These are phyloP conservation scores for Acleris laterana DNA, from an alignment of 2,888 invertebrate species.

Conservation along the genomic window DNA sequence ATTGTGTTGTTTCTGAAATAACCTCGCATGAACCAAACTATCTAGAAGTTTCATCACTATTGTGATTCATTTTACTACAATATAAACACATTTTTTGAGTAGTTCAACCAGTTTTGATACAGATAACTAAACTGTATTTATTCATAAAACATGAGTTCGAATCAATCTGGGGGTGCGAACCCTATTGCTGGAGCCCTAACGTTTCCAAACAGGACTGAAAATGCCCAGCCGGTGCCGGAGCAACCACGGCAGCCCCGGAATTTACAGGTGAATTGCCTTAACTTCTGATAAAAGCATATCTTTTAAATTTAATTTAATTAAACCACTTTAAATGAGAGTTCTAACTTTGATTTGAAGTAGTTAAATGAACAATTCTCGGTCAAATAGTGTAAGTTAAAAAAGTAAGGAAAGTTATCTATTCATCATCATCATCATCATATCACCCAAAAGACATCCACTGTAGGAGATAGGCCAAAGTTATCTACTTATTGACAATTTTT, in stretches of 20 bases:
- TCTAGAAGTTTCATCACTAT: slow-evolving; percentile 24
- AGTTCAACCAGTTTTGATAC: slow-evolving; percentile 13
- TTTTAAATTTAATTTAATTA: too few species aligned
- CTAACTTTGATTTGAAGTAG: too few species aligned
- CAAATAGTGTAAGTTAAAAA: too few species aligned
- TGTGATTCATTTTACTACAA: slow-evolving; percentile 19
- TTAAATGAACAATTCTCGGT: too few species aligned
- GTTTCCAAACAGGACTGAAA: slow-evolving; percentile 49
- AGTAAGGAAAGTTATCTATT: too few species aligned
- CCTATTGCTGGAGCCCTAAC: slow-evolving; percentile 58
- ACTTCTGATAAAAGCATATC: too few species aligned
- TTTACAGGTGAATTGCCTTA: slow-evolving; percentile 60
- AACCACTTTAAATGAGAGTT: too few species aligned
- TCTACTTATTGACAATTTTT: too few species aligned
- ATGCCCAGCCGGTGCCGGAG: slow-evolving; percentile 46
- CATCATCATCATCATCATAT: too few species aligned
- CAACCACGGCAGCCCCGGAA: slow-evolving; percentile 71
- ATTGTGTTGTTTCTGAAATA: slow-evolving; percentile 15
- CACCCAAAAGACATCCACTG: too few species aligned
- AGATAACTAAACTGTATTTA: slow-evolving; percentile 15
- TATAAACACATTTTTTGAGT: slow-evolving; percentile 9
- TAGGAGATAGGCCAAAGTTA: too few species aligned
- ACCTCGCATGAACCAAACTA: slow-evolving; percentile 16
- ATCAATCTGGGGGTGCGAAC: slow-evolving; percentile 52
- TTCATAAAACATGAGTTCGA: slow-evolving; percentile 57